Evolutionary conservation across 2,888 invertebrate species (phyloP), one percentile per base, ranked within the genome.

Genomic region (Auanema sp.): DNA sequence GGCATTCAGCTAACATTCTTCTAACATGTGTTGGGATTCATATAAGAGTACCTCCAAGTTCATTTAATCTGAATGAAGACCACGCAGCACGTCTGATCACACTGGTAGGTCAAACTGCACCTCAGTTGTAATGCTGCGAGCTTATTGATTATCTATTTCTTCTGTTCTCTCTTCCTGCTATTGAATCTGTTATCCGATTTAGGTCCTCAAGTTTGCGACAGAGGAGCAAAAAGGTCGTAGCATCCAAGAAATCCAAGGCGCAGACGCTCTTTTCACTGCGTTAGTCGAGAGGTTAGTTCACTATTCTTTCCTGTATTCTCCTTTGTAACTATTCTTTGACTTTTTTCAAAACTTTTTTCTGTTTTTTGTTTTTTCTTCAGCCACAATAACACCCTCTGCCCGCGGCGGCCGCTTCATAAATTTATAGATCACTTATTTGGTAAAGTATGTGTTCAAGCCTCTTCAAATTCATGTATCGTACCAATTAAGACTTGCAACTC

Each of bases 1-100:
- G 56, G 25, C 67, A 69, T 21, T 64, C 66, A 14, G 72, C 69
- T 5, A 54, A 60, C 18, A 60, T 62, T 47, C 58, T 72, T 25
- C 58, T 69, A 14, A 53, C 63, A 1, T 44, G 68, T 11, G 61
- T 68, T 53, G 64, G 52, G 10, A 21, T 47, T 18, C 16, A 47
- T 10, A 21, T 18, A 5, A 18, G 16, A 21, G 21, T 18, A 21
- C 21, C 47, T 18, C 16, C 16, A 3, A 47, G 21, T 10, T 16
- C 16, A 10, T 47, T 21, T 16, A 21, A 21, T 21, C 47, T 47
- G 3, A 47, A 47, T 21, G 47, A 47, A 21, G 21, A 47, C 21
- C 47, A 47, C 21, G 47, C 47, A 16, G 16, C 16, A 5, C 47
- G 21, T 3, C 10, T 47, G 47, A 16, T 47, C 21, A 18, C 47